These are phyloP conservation scores for Daphoenositta chrysoptera DNA, from an alignment of 2,113 vertebrate genomes.

Conservation along the genomic window DNA sequence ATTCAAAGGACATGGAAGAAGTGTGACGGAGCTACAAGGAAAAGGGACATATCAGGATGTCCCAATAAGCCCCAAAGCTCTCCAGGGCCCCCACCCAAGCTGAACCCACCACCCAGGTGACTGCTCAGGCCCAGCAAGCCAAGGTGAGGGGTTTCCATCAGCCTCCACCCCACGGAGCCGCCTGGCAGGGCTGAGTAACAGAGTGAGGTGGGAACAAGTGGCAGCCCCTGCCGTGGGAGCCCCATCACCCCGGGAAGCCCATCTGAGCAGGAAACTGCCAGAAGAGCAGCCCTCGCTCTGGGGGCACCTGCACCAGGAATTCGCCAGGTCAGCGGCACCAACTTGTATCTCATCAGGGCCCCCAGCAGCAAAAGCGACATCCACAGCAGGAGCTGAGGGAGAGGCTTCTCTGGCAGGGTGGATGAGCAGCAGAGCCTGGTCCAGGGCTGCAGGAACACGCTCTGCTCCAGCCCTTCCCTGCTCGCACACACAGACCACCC, in stretches of 20 bases:
- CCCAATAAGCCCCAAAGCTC: not conserved
- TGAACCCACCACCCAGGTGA: not conserved
- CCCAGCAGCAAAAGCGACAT: not conserved
- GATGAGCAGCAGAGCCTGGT: not conserved
- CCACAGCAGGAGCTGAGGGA: not conserved
- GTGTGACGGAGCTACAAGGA: not conserved
- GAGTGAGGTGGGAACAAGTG: not conserved
- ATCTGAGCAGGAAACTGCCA: not conserved
- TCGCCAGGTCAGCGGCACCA: not conserved
- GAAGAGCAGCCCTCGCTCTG: not conserved
- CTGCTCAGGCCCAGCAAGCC: not conserved
- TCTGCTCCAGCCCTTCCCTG: not conserved
- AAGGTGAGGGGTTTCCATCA: not conserved
- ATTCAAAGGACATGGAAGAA: not conserved
- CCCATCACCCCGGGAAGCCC: not conserved
- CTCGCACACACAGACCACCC: not conserved
- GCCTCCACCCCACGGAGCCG: not conserved
- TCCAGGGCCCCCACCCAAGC: not conserved
- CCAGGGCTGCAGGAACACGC: not conserved
- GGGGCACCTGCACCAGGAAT: rapidly evolving
- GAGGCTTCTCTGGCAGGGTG: not conserved
- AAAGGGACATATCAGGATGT: not conserved
- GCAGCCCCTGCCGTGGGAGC: rapidly evolving
- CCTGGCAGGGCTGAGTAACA: not conserved
- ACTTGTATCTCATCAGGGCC: not conserved